phyloP scores from a whole-genome alignment of 2,888 invertebrate genomes.

The Physocephala rufipes region DNA sequence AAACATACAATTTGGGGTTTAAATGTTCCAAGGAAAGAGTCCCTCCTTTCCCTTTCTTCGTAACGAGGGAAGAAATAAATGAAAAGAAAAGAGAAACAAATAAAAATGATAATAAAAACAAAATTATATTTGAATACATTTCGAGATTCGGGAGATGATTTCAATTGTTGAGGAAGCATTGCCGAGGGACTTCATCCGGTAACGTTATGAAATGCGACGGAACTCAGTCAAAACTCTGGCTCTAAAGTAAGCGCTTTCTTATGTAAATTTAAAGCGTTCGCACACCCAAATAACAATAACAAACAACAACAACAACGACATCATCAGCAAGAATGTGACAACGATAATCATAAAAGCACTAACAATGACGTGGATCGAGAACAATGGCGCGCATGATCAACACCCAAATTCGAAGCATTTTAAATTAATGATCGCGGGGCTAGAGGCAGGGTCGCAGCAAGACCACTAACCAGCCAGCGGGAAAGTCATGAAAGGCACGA shows the following conservation, averaged over 20 bases:
- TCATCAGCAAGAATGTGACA: too few species aligned
- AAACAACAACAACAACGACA: too few species aligned
- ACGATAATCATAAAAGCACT: neutral
- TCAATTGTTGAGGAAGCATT: neutral
- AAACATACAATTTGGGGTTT: constrained; percentile 38
- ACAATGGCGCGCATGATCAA: constrained; percentile 27
- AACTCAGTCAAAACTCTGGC: neutral
- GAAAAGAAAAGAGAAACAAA: too few species aligned
- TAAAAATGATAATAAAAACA: neutral
- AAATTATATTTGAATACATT: neutral
- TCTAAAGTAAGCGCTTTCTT: constrained; percentile 27
- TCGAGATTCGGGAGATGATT: neutral
- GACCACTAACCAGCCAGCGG: neutral
- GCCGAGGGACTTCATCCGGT: neutral
- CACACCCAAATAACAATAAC: too few species aligned
- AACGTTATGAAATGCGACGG: neutral
- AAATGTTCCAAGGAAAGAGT: neutral
- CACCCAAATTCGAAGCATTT: constrained; percentile 28
- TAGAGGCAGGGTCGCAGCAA: constrained; percentile 4
- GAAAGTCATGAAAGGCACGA: neutral
- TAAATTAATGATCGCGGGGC: constrained; percentile 34
- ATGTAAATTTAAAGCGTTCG: constrained; percentile 33
- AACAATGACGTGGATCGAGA: neutral
- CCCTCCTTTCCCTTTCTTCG: too few species aligned
- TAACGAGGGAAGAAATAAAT: neutral